Evolutionary conservation across 2,797 vertebrate species (phyloP).

Genomic region (Saguinus oedipus): DNA sequence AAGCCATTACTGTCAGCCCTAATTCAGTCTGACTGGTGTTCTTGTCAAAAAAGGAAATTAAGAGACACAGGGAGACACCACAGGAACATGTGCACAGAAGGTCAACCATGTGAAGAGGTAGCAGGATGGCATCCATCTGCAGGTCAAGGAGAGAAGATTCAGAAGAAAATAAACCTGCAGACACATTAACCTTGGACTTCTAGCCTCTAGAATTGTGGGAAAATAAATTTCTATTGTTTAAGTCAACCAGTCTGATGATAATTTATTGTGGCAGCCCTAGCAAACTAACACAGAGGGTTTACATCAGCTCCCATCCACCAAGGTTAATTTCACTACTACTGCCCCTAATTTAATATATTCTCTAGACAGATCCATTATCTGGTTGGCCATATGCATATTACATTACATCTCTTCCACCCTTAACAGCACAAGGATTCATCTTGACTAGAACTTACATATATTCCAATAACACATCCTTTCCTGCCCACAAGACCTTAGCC

Average conservation of each 20-base stretch:
- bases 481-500: background rate
- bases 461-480: background rate
- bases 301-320: background rate
- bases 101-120: background rate
- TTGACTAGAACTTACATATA: background rate
- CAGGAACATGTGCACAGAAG: background rate
- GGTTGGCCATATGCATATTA: background rate
- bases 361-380: background rate
- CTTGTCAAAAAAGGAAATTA: background rate
- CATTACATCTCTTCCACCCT: background rate
- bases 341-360: background rate
- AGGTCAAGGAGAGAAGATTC: background rate
- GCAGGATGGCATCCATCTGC: background rate
- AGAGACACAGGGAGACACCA: background rate
- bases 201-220: background rate
- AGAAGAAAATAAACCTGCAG: background rate
- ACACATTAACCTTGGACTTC: background rate
- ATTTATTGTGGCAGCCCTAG: background rate
- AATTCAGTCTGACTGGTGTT: background rate
- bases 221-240: background rate
- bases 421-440: background rate
- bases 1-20: background rate
- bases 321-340: background rate
- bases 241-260: background rate
- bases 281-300: background rate